Percentiles rank a stretch among this genome's conserved stretches.
These are phyloP conservation scores for Melanargia galathea DNA, from an alignment of 2,888 invertebrate species.

Conservation along the genomic window DNA sequence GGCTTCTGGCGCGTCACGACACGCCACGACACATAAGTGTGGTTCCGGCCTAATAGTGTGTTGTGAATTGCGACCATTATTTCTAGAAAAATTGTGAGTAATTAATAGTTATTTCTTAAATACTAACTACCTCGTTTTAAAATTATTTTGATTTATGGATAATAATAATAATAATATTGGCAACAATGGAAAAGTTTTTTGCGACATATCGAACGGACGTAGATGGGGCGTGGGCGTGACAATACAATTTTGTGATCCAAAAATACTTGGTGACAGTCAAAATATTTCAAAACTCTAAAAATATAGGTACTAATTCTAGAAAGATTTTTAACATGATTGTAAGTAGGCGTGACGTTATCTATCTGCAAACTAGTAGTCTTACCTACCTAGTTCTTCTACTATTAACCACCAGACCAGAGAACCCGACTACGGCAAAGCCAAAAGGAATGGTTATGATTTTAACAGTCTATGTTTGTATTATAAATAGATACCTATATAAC, in stretches of 20 bases:
- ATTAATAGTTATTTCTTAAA: background rate
- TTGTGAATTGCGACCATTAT: too few relatives aligned
- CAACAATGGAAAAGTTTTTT: background rate
- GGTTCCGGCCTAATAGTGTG: too few relatives aligned
- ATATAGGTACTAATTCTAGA: background rate
- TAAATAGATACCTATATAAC: too few relatives aligned
- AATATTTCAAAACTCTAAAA: background rate
- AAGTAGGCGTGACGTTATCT: too few relatives aligned
- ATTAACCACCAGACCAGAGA: too few relatives aligned
- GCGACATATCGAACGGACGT: background rate
- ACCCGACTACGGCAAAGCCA: too few relatives aligned
- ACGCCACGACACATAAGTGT: too few relatives aligned
- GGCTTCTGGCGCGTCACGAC: too few relatives aligned
- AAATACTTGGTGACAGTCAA: background rate
- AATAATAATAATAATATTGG: conserved; percentile 10
- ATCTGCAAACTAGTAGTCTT: too few relatives aligned
- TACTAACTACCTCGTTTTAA: background rate
- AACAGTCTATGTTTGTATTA: too few relatives aligned
- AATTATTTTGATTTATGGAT: background rate
- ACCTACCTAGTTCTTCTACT: too few relatives aligned
- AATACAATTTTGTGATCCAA: conserved; percentile 8
- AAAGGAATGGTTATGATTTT: too few relatives aligned
- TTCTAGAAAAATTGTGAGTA: background rate
- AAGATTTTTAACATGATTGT: background rate
- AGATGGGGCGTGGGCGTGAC: conserved; percentile 13